phyloP scores from a whole-genome alignment of 2,888 invertebrate genomes.

The Tipula helvola region DNA sequence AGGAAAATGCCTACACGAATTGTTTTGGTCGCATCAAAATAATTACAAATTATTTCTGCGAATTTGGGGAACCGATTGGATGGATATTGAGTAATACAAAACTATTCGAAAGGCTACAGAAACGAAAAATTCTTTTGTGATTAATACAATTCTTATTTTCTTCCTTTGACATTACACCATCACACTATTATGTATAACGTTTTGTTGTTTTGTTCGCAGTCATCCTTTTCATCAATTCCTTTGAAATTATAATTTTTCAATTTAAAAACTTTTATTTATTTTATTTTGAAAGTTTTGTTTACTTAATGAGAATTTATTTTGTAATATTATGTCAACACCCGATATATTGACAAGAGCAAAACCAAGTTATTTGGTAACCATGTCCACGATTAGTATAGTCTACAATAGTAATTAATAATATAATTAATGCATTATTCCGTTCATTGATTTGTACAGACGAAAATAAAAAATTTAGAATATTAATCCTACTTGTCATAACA shows the following conservation, averaged over 20 bases:
- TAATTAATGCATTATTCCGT: background rate
- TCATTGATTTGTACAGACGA: background rate
- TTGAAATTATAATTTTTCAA: slow-evolving; percentile 4
- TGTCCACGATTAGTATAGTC: background rate
- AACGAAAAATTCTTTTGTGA: background rate
- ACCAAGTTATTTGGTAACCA: background rate
- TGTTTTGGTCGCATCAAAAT: background rate
- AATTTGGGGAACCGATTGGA: background rate
- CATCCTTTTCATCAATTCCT: background rate
- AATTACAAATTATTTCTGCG: background rate
- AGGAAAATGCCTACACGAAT: background rate
- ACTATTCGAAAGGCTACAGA: background rate
- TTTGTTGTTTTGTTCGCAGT: background rate
- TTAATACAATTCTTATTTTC: background rate
- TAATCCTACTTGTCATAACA: background rate
- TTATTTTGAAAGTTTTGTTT: background rate
- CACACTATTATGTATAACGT: background rate
- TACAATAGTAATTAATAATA: background rate
- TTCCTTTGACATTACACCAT: background rate
- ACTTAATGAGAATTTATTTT: background rate
- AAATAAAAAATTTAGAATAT: background rate
- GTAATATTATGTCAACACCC: background rate
- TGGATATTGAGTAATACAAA: background rate
- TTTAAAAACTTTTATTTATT: background rate
- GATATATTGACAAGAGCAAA: background rate